phyloP scores from a whole-genome alignment of 2,888 invertebrate genomes.

The Pimpla rufipes region DNA sequence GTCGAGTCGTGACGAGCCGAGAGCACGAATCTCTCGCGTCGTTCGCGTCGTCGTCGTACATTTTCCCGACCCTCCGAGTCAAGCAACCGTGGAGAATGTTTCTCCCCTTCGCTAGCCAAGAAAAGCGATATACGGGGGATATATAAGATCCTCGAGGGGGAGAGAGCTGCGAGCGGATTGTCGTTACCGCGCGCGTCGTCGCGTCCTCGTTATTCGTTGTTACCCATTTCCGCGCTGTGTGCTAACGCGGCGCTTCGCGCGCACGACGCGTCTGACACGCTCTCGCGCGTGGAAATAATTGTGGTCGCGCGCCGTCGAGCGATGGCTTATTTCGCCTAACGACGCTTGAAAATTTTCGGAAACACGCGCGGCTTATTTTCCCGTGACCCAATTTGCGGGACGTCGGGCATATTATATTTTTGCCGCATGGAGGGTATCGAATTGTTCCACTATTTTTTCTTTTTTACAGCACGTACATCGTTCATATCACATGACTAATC shows the following conservation, averaged over 20 bases:
- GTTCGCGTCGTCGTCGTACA: constrained; percentile 35
- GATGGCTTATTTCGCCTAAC: background rate
- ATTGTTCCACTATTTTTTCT: too few relatives aligned
- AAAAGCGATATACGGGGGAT: constrained; percentile 42
- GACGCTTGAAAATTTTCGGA: background rate
- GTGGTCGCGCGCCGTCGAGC: background rate
- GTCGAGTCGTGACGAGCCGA: constrained; percentile 48
- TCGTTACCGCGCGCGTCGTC: constrained; percentile 12
- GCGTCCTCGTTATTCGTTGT: constrained; percentile 29
- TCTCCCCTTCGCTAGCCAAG: constrained; percentile 11
- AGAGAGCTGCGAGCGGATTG: background rate
- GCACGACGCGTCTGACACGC: too few relatives aligned
- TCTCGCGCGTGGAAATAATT: constrained; percentile 7
- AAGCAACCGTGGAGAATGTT: constrained; percentile 43
- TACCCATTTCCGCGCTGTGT: background rate
- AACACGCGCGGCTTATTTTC: background rate
- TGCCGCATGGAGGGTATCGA: too few relatives aligned
- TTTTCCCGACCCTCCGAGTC: constrained; percentile 50
- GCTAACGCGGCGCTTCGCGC: constrained; percentile 6
- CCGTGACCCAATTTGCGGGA: too few relatives aligned
- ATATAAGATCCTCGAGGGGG: constrained; percentile 9
- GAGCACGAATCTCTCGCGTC: constrained; percentile 40
- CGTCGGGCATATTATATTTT: too few relatives aligned
- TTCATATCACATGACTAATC: too few relatives aligned
- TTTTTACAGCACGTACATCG: too few relatives aligned